These are phyloP conservation scores for Callospermophilus lateralis DNA, from an alignment of 2,113 vertebrate genomes.

Conservation along the genomic window DNA sequence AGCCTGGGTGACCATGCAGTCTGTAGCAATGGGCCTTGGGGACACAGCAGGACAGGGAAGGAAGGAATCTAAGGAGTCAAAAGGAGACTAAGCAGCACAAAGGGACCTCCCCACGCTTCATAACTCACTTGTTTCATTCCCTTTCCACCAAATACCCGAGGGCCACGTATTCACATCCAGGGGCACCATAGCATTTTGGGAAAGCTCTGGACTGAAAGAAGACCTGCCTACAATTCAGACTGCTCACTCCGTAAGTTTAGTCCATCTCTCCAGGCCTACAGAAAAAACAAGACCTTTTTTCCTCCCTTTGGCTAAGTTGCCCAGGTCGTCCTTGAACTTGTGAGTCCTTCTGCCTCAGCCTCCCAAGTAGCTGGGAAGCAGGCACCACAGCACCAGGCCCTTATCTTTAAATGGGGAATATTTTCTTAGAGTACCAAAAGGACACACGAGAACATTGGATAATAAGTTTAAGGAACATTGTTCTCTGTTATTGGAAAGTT, in stretches of 20 bases:
- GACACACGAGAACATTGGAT: neutral
- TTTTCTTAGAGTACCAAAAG: neutral
- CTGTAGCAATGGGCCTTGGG: neutral
- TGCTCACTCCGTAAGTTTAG: neutral
- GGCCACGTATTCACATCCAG: neutral
- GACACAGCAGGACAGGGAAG: neutral
- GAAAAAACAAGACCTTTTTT: neutral
- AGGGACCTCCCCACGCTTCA: neutral
- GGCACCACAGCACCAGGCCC: no score
- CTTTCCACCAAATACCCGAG: neutral
- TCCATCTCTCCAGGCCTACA: neutral
- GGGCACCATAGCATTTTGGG: neutral
- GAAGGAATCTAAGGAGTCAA: neutral
- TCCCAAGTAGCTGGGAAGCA: no score
- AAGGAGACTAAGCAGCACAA: neutral
- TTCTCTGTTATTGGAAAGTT: constrained; percentile 11
- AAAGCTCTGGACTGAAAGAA: neutral
- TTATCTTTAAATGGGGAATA: neutral
- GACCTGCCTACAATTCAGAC: neutral
- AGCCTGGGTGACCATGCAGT: neutral
- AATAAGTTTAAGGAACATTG: neutral
- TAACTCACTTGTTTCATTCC: neutral
- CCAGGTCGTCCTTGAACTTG: no score
- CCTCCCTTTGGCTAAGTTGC: no score
- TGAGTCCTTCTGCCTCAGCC: no score